phyloP scores from a whole-genome alignment of 2,797 vertebrate genomes.

The Anabacerthia variegaticeps region DNA sequence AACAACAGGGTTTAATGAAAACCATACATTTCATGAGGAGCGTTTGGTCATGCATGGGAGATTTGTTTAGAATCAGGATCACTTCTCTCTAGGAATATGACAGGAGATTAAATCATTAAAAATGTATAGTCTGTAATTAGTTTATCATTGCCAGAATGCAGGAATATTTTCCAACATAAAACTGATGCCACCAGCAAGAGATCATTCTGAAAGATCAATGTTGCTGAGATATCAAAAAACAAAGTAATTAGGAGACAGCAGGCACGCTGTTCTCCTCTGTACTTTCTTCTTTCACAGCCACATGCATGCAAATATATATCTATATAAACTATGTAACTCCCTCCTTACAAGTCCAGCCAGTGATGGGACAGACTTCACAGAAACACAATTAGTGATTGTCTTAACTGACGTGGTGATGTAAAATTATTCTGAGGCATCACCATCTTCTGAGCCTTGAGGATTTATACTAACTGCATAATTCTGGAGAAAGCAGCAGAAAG shows the following conservation, averaged over 20 bases:
- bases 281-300: neutral
- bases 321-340: neutral
- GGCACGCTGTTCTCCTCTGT: slow-evolving; percentile 3
- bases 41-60: slow-evolving; percentile 67
- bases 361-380: neutral
- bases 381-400: neutral
- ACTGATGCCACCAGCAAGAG: slow-evolving; percentile 63
- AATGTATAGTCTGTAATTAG: slow-evolving; percentile 77
- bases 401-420: slow-evolving; percentile 10
- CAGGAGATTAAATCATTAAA: slow-evolving; percentile 79
- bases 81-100: slow-evolving; percentile 71
- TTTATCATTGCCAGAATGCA: slow-evolving; percentile 68
- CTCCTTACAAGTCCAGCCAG: neutral
- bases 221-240: slow-evolving; percentile 51
- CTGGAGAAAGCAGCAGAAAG: slow-evolving; percentile 52
- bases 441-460: slow-evolving; percentile 64
- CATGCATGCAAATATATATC: neutral
- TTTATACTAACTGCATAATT: slow-evolving; percentile 31
- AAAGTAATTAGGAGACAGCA: slow-evolving; percentile 49
- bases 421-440: slow-evolving; percentile 53
- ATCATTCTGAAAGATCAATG: slow-evolving; percentile 69
- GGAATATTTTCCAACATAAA: slow-evolving; percentile 64
- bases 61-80: slow-evolving; percentile 73
- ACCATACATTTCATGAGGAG: slow-evolving; percentile 67
- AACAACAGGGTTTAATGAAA: slow-evolving; percentile 73